Evolutionary conservation across 2,113 vertebrate genomes (phyloP), one percentile per base, ranked within the genome.

Genomic region (Oplegnathus fasciatus): DNA sequence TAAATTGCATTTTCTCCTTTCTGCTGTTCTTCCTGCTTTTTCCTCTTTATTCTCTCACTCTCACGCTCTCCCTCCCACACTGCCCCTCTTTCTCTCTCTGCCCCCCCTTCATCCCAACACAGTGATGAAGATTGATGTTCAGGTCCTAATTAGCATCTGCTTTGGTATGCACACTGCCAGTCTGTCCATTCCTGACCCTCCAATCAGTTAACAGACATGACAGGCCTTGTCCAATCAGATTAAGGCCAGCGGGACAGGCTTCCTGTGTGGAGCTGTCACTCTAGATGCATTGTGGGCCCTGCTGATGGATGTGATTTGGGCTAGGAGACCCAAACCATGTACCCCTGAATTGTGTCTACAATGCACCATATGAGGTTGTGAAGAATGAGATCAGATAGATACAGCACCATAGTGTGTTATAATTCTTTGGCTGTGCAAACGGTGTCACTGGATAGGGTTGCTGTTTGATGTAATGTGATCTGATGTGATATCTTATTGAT

Each of bases 211-310:
- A 48, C 79, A 71, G 88, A 91, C 93, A 94, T 89, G 93, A 92
- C 93, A 94, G 89, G 44, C 83, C 87, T 92, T 93, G 93, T 95
- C 93, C 93, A 91, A 93, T 94, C 93, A 92, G 91, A 93, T 95
- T 93, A 94, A 76, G 79, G 87, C 86, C 78, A 83, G 79, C 30
- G 78, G 87, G 86, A 92, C 83, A 86, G 68, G 80, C 81, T 89
- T 93, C 85, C 87, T 92, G 93, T 93, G 89, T 87, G 88, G 89
- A 88, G 76, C 84, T 90, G 90, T 93, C 92, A 88, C 62, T 93
- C 88, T 67, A 83, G 73, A 80, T 87, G 67, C 65, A 80, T 62
- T 81, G 61, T 80, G 80, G 78, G 86, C 52, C 55, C 42, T 28
- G 50, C 44, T 83, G 80, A 86, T 85, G 72, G 80, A 90, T 89